Conservation (phyloP, 2,797 vertebrate species). For the Chiropotes sagulatus region DNA sequence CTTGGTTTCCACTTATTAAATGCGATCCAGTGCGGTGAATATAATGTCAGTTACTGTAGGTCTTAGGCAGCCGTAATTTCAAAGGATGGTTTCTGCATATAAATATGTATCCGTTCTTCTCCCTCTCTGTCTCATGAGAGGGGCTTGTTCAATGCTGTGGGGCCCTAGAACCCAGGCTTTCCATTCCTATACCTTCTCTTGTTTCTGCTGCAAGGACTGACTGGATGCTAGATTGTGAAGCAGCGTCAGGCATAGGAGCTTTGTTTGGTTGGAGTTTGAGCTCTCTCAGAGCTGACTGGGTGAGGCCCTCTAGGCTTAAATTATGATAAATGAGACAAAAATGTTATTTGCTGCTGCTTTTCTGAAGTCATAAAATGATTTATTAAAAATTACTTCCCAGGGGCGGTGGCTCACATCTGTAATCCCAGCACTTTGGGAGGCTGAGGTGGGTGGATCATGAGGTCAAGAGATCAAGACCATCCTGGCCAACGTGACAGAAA, state of each 20-base stretch:
- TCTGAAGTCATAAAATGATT: background rate
- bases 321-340: background rate
- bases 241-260: background rate
- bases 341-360: background rate
- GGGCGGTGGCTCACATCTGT: too few relatives aligned
- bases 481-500: too few relatives aligned
- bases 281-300: background rate
- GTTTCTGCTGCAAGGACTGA: background rate
- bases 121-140: background rate
- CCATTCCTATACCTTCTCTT: background rate
- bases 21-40: background rate
- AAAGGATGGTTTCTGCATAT: background rate
- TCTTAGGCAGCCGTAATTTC: background rate
- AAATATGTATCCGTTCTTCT: background rate
- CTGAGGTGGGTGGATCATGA: too few relatives aligned
- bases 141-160: background rate
- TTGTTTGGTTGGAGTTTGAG: background rate
- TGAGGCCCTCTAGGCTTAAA: background rate
- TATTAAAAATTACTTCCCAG: background rate
- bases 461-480: too few relatives aligned
- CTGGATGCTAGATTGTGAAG: background rate
- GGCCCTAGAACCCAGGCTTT: background rate
- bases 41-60: background rate
- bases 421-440: too few relatives aligned
- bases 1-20: background rate